A percentile compares a stretch with the other conserved stretches of the same genome.
Evolutionary conservation across 2,888 invertebrate genomes (phyloP).

Genomic region (Polydrusus pterygomalis): DNA sequence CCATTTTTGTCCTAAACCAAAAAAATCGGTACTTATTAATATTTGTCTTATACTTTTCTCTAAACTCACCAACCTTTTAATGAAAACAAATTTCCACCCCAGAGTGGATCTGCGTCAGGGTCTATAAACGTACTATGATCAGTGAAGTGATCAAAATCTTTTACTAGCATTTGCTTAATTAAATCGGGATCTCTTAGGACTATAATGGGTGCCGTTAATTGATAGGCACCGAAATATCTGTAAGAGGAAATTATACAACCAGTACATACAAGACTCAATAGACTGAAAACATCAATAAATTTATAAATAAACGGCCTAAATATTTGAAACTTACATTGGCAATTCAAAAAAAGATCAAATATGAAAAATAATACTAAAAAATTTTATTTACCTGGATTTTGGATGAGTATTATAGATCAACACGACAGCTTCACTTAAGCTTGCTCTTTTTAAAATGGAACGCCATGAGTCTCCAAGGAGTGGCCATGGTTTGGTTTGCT

Average conservation of each 20-base stretch:
- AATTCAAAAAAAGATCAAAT: too few species aligned
- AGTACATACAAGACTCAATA: too few species aligned
- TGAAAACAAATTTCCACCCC: constrained; percentile 69
- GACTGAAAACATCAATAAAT: too few species aligned
- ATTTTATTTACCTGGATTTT: constrained; percentile 56
- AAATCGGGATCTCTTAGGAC: not conserved
- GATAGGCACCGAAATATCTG: not conserved
- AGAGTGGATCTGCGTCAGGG: constrained; percentile 70
- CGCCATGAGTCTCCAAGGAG: constrained; percentile 56
- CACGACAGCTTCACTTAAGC: constrained; percentile 52
- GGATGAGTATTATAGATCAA: constrained; percentile 57
- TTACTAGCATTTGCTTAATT: too few species aligned
- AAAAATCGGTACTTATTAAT: not conserved
- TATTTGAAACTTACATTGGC: too few species aligned
- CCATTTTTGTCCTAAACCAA: constrained; percentile 59
- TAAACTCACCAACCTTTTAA: constrained; percentile 56
- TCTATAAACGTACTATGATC: constrained; percentile 59
- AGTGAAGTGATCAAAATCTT: too few species aligned
- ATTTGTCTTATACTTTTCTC: too few species aligned
- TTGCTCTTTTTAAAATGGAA: constrained; percentile 41
- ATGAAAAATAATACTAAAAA: too few species aligned
- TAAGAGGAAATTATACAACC: not conserved
- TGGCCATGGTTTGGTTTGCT: constrained; percentile 47
- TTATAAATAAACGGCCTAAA: too few species aligned
- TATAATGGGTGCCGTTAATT: not conserved